Percentiles rank a stretch among this genome's conserved stretches.
Evolutionary conservation across 2,113 vertebrate species (phyloP).

Genomic region (Pandion haliaetus): DNA sequence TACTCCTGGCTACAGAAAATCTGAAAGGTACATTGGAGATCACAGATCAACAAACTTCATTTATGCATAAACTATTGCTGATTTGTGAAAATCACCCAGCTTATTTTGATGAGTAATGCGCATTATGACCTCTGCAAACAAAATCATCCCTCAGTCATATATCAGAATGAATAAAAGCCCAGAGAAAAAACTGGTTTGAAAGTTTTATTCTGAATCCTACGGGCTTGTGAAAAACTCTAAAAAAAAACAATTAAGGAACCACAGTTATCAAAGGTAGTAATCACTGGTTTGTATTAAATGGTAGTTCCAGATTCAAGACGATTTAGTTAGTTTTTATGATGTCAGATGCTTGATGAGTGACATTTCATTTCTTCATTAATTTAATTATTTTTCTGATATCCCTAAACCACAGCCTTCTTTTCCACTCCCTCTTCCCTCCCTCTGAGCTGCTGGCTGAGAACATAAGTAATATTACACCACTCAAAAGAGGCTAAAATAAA

Average conservation of each 20-base stretch:
- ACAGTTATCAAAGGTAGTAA: not conserved
- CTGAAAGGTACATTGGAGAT: not conserved
- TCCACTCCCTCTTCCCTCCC: not conserved
- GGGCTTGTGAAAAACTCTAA: not conserved
- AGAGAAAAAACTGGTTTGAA: not conserved
- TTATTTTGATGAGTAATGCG: not conserved
- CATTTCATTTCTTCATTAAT: not conserved
- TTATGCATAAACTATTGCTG: not conserved
- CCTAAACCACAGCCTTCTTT: not conserved
- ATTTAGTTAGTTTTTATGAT: not conserved
- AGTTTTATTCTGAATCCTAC: not conserved
- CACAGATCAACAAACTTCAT: not conserved
- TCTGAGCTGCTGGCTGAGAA: not conserved
- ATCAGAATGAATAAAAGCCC: not conserved
- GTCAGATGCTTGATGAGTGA: not conserved
- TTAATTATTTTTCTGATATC: not conserved
- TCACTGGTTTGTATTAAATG: not conserved
- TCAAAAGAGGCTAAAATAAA: not conserved
- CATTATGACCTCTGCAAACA: not conserved
- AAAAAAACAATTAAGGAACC: not conserved
- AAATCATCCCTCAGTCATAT: not conserved
- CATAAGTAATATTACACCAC: not conserved
- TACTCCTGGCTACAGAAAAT: not conserved
- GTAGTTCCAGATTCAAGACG: not conserved
- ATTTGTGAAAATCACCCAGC: not conserved